These are phyloP conservation scores for Epizoanthus illoricatus DNA, from an alignment of 92 coral and sea anemone species.

Conservation along the genomic window DNA sequence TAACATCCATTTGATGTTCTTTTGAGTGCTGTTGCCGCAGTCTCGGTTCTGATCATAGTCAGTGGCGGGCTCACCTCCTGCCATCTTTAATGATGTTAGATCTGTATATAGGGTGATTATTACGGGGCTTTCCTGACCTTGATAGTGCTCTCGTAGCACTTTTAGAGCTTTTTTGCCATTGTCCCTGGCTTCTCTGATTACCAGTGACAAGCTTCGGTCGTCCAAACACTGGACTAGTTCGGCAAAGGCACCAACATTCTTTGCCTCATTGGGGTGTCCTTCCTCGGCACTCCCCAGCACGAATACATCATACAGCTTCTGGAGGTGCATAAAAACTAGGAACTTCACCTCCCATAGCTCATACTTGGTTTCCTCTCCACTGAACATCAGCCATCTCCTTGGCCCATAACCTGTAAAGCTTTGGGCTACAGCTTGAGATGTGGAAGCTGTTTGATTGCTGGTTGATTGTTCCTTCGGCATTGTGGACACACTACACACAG, in stretches of 20 bases:
- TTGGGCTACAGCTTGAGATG: neutral
- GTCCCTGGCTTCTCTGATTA: slow-evolving; percentile 52
- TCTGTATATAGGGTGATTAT: slow-evolving; percentile 56
- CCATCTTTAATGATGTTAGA: slow-evolving; percentile 47
- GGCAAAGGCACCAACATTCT: slow-evolving; percentile 48
- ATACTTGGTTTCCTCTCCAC: slow-evolving; percentile 62
- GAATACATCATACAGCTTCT: slow-evolving; percentile 46
- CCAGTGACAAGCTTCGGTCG: slow-evolving; percentile 49
- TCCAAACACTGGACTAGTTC: slow-evolving; percentile 64
- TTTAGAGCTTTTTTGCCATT: slow-evolving; percentile 46
- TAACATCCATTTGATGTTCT: slow-evolving; percentile 55
- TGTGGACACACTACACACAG: too few relatives aligned
- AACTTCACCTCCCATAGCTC: slow-evolving; percentile 70
- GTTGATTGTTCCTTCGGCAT: too few relatives aligned
- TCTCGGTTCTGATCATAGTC: slow-evolving; percentile 51
- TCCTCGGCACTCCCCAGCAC: slow-evolving; percentile 21
- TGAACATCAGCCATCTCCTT: slow-evolving; percentile 51
- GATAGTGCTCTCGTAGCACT: slow-evolving; percentile 48
- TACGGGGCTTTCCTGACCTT: slow-evolving; percentile 49
- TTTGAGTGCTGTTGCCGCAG: slow-evolving; percentile 48
- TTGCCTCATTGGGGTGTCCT: slow-evolving; percentile 26
- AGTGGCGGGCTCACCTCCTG: slow-evolving; percentile 31
- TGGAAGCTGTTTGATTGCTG: too few relatives aligned
- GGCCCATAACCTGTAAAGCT: slow-evolving; percentile 70
- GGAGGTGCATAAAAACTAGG: slow-evolving; percentile 53